Evolutionary conservation across 92 coral and sea anemone genomes (phyloP).

Genomic region (Actinostola sp.): DNA sequence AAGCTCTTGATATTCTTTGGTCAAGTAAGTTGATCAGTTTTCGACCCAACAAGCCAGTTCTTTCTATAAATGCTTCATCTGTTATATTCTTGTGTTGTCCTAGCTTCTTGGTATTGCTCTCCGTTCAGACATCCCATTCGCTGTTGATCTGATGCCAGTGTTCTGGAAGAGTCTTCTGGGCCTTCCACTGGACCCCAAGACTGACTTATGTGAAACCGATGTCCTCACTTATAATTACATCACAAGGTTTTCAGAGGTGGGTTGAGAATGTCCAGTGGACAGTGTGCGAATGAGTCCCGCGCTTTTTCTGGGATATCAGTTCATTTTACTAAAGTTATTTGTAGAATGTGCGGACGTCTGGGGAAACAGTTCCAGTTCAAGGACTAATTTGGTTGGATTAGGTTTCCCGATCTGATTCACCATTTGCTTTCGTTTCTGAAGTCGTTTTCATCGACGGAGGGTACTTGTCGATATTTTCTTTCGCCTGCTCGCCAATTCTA

Average conservation of each 20-base stretch:
- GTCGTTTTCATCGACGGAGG: no score
- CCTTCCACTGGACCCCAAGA: conserved; percentile 73
- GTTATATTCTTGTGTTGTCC: background rate
- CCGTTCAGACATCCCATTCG: conserved; percentile 94
- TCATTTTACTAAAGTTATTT: no score
- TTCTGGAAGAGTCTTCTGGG: conserved; percentile 97
- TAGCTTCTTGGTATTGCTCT: conserved; percentile 94
- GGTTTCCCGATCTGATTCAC: no score
- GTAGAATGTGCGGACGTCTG: no score
- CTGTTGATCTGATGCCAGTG: conserved; percentile 89
- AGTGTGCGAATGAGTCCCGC: no score
- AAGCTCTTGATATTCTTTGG: conserved; percentile 90
- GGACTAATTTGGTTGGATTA: no score
- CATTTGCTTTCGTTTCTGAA: no score
- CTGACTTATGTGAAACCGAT: conserved; percentile 84
- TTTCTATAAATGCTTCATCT: background rate
- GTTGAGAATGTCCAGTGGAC: background rate
- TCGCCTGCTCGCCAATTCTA: no score
- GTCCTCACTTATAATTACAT: conserved; percentile 94
- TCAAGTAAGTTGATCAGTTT: conserved; percentile 55
- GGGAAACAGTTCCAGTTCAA: no score
- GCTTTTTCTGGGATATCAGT: no score
- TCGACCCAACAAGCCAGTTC: background rate
- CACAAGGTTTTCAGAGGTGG: conserved; percentile 89
- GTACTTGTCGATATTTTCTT: no score